phyloP scores from a whole-genome alignment of 2,888 invertebrate genomes.

The Melikaiella ostensackeni region DNA sequence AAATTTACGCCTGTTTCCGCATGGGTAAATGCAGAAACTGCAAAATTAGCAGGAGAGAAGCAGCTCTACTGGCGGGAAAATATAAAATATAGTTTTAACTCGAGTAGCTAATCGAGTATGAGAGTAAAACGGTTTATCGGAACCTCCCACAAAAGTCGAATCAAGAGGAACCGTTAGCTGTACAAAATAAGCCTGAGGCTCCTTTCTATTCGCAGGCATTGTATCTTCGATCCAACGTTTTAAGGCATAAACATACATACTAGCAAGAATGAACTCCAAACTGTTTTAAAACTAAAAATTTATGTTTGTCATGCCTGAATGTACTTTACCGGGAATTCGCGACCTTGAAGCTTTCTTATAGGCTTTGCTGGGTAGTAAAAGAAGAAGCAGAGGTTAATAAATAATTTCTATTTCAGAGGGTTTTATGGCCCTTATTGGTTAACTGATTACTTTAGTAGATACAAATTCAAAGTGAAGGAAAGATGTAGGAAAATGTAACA shows the following conservation, averaged over 20 bases:
- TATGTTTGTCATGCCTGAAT: neutral
- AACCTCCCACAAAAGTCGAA: slow-evolving; percentile 53
- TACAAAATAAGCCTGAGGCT: slow-evolving; percentile 42
- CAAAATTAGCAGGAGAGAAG: neutral
- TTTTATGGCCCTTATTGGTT: neutral
- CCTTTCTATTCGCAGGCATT: slow-evolving; percentile 58
- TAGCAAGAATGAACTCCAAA: neutral
- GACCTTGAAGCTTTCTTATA: neutral
- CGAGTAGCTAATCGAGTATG: slow-evolving; percentile 34
- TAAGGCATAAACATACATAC: slow-evolving; percentile 15
- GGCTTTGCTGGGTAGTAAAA: neutral
- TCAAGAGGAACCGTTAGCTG: slow-evolving; percentile 55
- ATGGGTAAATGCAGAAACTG: neutral
- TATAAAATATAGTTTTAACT: slow-evolving; percentile 10
- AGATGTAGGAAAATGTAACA: neutral
- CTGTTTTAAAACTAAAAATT: neutral
- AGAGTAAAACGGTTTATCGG: slow-evolving; percentile 11
- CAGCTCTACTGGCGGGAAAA: neutral
- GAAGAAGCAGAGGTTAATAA: neutral
- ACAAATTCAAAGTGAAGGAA: neutral
- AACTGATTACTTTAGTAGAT: neutral
- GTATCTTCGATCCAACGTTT: slow-evolving; percentile 54
- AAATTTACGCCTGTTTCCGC: slow-evolving; percentile 14
- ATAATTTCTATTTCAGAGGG: neutral
- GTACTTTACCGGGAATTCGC: neutral